These are phyloP conservation scores for Scylla paramamosain DNA, from an alignment of 1,140 invertebrate genomes.

Conservation along the genomic window DNA sequence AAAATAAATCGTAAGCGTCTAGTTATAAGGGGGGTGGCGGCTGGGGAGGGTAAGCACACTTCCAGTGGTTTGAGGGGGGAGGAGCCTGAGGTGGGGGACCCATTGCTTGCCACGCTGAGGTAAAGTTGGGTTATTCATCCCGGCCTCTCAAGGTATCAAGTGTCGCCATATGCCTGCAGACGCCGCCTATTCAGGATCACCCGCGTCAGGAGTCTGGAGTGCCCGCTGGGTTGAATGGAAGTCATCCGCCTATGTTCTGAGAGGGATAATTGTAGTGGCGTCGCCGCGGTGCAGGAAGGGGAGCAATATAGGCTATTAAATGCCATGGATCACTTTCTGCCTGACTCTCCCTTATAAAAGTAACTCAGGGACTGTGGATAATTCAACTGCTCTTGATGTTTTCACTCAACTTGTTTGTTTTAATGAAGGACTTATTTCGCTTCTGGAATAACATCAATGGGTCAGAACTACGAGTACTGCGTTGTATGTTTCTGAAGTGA, in stretches of 20 bases:
- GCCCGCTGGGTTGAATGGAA: background rate
- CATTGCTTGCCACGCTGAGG: background rate
- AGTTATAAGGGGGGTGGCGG: background rate
- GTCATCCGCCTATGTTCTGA: background rate
- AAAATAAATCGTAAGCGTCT: background rate
- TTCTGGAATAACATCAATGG: too few species aligned
- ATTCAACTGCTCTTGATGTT: slow-evolving; percentile 1
- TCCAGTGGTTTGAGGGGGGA: too few species aligned
- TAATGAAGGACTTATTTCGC: background rate
- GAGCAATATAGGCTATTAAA: background rate
- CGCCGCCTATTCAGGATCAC: slow-evolving; percentile 30
- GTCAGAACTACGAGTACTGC: too few species aligned
- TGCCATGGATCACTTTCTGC: background rate
- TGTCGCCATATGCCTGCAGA: slow-evolving; percentile 39
- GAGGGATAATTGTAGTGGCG: slow-evolving; percentile 29
- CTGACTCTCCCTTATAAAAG: background rate
- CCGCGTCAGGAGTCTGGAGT: slow-evolving; percentile 32
- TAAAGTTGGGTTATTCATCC: slow-evolving; percentile 52
- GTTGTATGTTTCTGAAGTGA: too few species aligned
- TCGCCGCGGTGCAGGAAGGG: background rate
- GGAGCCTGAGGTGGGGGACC: background rate
- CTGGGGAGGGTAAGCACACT: too few species aligned
- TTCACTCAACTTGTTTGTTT: background rate
- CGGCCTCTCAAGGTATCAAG: background rate
- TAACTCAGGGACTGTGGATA: background rate